phyloP scores from a whole-genome alignment of 2,113 vertebrate genomes.

The Hemichromis elongatus region DNA sequence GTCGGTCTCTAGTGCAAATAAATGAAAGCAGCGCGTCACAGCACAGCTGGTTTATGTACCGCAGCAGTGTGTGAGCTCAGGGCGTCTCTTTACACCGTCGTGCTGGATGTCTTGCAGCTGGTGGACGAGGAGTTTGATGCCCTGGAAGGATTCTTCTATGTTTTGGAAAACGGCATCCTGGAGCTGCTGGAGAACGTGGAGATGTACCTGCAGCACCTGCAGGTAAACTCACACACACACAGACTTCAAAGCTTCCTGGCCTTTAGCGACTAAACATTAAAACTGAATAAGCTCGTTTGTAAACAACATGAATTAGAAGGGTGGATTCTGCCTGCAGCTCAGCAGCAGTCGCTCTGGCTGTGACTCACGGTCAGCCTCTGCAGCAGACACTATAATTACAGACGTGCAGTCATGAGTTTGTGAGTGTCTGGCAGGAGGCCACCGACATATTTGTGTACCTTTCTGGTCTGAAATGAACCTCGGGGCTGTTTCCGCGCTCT shows the following conservation, averaged over 20 bases:
- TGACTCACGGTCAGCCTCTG: background rate
- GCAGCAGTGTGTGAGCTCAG: background rate
- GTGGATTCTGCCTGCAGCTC: background rate
- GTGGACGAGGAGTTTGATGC: conserved; percentile 87
- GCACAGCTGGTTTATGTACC: background rate
- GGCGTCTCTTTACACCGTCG: background rate
- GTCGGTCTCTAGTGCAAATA: too few relatives aligned
- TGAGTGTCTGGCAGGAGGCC: background rate
- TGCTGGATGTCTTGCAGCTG: conserved; percentile 59
- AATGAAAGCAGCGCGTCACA: background rate
- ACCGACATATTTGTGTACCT: background rate
- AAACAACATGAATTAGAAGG: background rate
- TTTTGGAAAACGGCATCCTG: conserved; percentile 77
- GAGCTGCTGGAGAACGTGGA: conserved; percentile 80
- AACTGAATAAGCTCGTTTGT: background rate
- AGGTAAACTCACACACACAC: conserved; percentile 68
- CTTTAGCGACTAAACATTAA: background rate
- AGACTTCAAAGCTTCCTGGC: background rate
- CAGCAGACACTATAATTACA: background rate
- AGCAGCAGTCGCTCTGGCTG: background rate
- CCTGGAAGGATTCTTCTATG: conserved; percentile 81
- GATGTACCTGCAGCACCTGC: conserved; percentile 77
- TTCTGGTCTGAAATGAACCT: conserved; percentile 12
- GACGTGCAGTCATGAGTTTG: background rate
- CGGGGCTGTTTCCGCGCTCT: background rate